Evolutionary conservation across 2,888 invertebrate genomes (phyloP), one percentile per base, ranked within the genome.

Genomic region (Ormyrus rosae): DNA sequence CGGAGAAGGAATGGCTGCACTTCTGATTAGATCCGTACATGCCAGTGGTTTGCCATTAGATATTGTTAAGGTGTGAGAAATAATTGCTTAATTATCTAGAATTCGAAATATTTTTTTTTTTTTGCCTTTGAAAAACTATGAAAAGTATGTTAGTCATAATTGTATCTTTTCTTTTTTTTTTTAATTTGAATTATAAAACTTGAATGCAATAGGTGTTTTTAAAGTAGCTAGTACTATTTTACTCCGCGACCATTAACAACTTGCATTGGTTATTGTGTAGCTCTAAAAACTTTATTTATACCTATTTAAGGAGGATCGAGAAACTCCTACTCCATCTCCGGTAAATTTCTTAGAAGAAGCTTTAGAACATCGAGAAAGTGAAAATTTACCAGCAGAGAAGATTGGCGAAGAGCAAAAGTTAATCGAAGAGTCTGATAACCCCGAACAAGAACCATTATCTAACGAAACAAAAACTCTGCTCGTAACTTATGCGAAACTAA

Each of bases 1-100:
- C 84, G 92, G 92, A 1, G 92, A 93, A 73, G 93, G 93, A 0
- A 94, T 95, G 93, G 94, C 94, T 0, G 93, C 94, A 11, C 91
- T 94, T 67, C 90, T 95, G 19, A 94, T 95, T 8, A 91, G 94
- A 81, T 94, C 94, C 2, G 93, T 95, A 1, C 90, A 89, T 74
- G 85, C 81, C 9, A 86, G 87, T 13, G 85, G 86, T 64, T 68
- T 85, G 9, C 87, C 89, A 0, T 80, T 90, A 34, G 89, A 88
- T 34, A 87, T 88, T 51, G 88, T 90, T 2, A 86, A 81, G 77
- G 82, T 82, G 56, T 5, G 48, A 8, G 34, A 34, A 34, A 34
- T 34, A 34, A 34, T 34, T 34, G 34, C 4, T 34, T 19, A 19
- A 19, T 19, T 34, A 34, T 34, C 34, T 4, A 34, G 34, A 34